These are phyloP conservation scores for Hafferia zeledoni DNA, from an alignment of 2,797 vertebrate species.

Conservation along the genomic window DNA sequence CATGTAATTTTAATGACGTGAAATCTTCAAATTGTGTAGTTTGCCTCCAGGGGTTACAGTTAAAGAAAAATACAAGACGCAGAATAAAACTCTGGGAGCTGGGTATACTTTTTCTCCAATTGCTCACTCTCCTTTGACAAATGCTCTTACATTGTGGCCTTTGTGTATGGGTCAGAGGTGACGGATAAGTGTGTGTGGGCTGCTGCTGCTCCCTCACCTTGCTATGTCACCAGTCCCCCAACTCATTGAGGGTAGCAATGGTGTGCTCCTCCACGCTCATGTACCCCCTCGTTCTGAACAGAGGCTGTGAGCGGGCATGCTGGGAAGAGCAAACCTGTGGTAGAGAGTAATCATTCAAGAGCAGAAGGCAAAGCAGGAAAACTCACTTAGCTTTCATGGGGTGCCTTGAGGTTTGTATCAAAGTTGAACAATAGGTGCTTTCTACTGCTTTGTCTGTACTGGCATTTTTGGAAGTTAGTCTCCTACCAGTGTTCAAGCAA, in stretches of 20 bases:
- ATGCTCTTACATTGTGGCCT: not conserved
- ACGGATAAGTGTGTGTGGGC: not conserved
- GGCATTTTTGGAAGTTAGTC: not conserved
- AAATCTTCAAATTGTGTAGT: not conserved
- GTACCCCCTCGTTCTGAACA: not conserved
- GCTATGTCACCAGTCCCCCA: not conserved
- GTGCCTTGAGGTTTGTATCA: not conserved
- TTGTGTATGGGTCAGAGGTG: not conserved
- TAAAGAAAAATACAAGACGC: not conserved
- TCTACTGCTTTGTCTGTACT: not conserved
- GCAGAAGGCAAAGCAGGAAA: not conserved
- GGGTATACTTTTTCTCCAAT: not conserved
- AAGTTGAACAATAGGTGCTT: not conserved
- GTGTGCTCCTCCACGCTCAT: fast-evolving
- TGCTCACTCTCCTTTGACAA: not conserved
- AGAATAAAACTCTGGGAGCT: not conserved
- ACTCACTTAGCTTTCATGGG: not conserved
- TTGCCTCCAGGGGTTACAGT: not conserved
- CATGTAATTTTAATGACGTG: conserved; percentile 9
- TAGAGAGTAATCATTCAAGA: not conserved
- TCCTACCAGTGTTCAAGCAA: not conserved
- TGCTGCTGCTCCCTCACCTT: not conserved
- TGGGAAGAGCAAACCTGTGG: not conserved
- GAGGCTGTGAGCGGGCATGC: not conserved
- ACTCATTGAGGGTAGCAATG: fast-evolving